Conservation (phyloP, 2,888 invertebrate genomes). For the Eilema depressum region DNA sequence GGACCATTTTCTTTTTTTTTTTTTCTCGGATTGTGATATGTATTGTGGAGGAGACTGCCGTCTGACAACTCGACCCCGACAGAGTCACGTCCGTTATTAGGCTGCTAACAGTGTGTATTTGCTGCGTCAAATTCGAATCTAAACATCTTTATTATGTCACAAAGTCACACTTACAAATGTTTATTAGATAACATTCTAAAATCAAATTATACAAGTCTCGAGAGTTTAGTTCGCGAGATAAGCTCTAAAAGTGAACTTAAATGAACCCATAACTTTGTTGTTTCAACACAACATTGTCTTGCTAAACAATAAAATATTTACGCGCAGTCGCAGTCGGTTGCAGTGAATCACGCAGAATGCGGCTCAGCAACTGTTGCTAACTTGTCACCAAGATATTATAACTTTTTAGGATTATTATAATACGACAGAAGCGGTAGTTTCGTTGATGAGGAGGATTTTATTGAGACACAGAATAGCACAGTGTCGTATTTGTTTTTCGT, state of each 20-base stretch:
- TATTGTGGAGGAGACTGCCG: too few species aligned
- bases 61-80: too few species aligned
- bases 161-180: background rate
- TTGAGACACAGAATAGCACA: background rate
- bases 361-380: conserved; percentile 22
- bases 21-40: too few species aligned
- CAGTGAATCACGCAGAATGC: conserved; percentile 49
- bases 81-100: too few species aligned
- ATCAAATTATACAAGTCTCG: background rate
- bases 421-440: conserved; percentile 1
- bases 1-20: too few species aligned
- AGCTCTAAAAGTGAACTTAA: conserved; percentile 13
- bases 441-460: background rate
- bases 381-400: conserved; percentile 9
- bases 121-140: background rate
- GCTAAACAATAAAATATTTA: conserved; percentile 50
- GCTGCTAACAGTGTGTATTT: background rate
- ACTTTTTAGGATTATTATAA: conserved; percentile 8
- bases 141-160: background rate
- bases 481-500: too few species aligned
- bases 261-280: conserved; percentile 12
- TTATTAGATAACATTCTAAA: background rate
- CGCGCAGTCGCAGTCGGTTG: conserved; percentile 12
- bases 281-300: conserved; percentile 37
- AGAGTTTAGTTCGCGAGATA: conserved; percentile 15